Conservation (phyloP, 2,888 invertebrate genomes). For the Tenthredo livida region DNA sequence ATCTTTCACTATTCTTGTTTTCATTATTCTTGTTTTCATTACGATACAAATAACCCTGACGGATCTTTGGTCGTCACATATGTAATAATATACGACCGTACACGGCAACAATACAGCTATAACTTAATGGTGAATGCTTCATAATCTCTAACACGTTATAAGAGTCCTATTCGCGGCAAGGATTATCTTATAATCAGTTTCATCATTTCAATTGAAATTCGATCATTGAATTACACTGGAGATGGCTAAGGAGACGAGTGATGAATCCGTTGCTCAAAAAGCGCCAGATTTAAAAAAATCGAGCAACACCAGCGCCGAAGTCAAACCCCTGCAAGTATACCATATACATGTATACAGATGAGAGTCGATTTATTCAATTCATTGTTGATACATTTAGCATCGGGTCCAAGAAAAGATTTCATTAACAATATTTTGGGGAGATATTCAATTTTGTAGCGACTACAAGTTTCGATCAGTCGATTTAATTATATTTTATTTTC, state of each 20-base stretch:
- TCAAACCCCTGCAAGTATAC: constrained; percentile 33
- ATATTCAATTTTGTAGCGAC: not conserved
- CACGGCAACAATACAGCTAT: constrained; percentile 25
- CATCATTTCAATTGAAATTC: not conserved
- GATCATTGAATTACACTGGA: not conserved
- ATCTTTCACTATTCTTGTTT: not conserved
- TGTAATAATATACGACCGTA: not conserved
- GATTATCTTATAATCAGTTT: not conserved
- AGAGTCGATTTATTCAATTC: not conserved
- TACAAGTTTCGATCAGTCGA: not conserved
- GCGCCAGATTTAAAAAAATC: not conserved
- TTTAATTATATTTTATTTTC: not conserved
- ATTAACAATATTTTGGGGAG: not conserved
- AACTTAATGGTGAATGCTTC: not conserved
- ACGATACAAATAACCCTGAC: not conserved
- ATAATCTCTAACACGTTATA: not conserved
- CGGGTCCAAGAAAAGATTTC: not conserved
- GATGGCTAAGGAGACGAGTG: constrained; percentile 14
- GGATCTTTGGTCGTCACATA: not conserved
- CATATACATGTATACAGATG: not conserved
- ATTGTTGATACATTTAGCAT: constrained; percentile 15
- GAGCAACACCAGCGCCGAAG: not conserved
- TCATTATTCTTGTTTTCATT: not conserved
- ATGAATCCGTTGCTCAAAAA: constrained; percentile 9
- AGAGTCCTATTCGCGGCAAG: not conserved